phyloP scores from a whole-genome alignment of 2,797 vertebrate genomes.

The Rhodeus uyekii region DNA sequence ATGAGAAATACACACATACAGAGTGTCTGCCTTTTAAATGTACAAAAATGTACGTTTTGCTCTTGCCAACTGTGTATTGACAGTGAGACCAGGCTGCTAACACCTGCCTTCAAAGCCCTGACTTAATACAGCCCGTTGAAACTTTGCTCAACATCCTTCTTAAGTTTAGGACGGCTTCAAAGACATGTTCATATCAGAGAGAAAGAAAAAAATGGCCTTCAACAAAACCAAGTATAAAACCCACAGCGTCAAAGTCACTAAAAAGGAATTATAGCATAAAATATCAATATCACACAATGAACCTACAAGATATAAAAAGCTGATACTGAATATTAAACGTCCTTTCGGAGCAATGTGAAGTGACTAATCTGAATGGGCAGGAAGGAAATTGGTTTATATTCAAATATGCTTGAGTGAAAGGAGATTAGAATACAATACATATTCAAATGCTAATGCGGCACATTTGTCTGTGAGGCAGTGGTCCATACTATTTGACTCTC shows the following conservation, averaged over 20 bases:
- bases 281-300: slow-evolving; percentile 45
- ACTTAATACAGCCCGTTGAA: slow-evolving; percentile 9
- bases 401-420: slow-evolving; percentile 57
- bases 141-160: background rate
- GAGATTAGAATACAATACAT: slow-evolving; percentile 67
- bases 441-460: slow-evolving; percentile 68
- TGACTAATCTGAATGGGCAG: slow-evolving; percentile 60
- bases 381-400: slow-evolving; percentile 62
- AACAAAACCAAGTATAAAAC: slow-evolving; percentile 7
- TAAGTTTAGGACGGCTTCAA: slow-evolving; percentile 37
- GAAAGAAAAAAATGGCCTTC: background rate
- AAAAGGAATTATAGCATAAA: slow-evolving; percentile 48
- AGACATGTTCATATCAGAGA: slow-evolving; percentile 1
- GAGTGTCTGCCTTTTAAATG: background rate
- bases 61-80: background rate
- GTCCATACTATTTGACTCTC: slow-evolving; percentile 62
- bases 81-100: background rate
- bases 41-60: background rate
- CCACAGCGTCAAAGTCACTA: background rate
- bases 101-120: slow-evolving; percentile 1
- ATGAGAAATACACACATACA: background rate
- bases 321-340: slow-evolving; percentile 60
- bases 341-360: slow-evolving; percentile 49
- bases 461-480: slow-evolving; percentile 64
- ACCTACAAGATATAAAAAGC: slow-evolving; percentile 51